phyloP scores from a whole-genome alignment of 1,140 invertebrate genomes.

The Carposina sasakii region DNA sequence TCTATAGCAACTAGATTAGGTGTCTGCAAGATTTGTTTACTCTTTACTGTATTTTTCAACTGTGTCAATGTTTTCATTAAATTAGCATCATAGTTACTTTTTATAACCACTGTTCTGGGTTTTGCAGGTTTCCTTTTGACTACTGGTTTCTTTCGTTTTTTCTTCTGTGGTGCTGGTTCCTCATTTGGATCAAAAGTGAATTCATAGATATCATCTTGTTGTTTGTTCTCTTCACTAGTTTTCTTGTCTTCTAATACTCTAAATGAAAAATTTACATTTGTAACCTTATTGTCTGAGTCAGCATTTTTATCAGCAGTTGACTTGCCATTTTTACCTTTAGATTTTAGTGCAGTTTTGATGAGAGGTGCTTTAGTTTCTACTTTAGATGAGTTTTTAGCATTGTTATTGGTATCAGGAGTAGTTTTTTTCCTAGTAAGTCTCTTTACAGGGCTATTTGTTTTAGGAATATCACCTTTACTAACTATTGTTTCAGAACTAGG shows the following conservation, averaged over 20 bases:
- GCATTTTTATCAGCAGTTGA: too few relatives aligned
- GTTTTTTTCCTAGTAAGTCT: slow-evolving; percentile 9
- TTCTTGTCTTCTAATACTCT: slow-evolving; percentile 42
- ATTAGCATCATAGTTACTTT: slow-evolving; percentile 55
- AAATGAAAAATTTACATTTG: slow-evolving; percentile 32
- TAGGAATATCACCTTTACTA: background rate
- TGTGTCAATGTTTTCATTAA: slow-evolving; percentile 43
- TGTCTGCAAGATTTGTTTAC: slow-evolving; percentile 15
- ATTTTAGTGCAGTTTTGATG: too few relatives aligned
- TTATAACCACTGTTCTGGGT: slow-evolving; percentile 36
- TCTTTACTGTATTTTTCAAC: slow-evolving; percentile 45
- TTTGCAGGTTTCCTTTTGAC: slow-evolving; percentile 36
- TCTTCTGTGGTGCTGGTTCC: slow-evolving; percentile 54
- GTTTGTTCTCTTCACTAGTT: slow-evolving; percentile 29
- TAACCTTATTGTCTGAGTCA: too few relatives aligned
- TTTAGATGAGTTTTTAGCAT: slow-evolving; percentile 32
- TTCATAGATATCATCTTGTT: slow-evolving; percentile 57
- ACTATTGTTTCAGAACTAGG: slow-evolving; percentile 7
- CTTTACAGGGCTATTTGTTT: background rate
- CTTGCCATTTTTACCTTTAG: too few relatives aligned
- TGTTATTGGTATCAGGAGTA: slow-evolving; percentile 38
- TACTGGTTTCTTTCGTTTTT: slow-evolving; percentile 41
- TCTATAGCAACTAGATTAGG: slow-evolving; percentile 15
- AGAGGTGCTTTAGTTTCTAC: too few relatives aligned
- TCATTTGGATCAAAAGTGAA: slow-evolving; percentile 62